Evolutionary conservation across 2,797 vertebrate genomes (phyloP), one percentile per base, ranked within the genome.

Genomic region (Karalla daura): DNA sequence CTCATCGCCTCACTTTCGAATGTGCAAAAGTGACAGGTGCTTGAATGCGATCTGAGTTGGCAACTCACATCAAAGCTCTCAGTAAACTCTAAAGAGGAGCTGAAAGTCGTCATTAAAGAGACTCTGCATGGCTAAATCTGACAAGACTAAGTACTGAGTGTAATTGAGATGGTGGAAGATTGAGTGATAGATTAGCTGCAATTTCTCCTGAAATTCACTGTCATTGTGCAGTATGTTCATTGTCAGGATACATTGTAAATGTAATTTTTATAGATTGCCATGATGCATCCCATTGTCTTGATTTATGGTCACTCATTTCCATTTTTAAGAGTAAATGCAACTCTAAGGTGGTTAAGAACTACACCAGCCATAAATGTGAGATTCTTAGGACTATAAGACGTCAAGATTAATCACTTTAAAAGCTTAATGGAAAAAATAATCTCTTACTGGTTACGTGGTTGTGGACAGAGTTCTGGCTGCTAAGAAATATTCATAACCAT

Each of bases 61-160:
- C 87, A 92, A 86, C 79, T 78, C 87, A 81, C 85, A 88, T 89
- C 86, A 89, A 88, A 88, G 88, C 85, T 85, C 76, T 83, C 66
- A 67, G 76, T 80, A 84, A 84, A 88, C 91, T 87, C 76, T 80
- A 74, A 86, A 87, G 76, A 90, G 78, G 68, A 83, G 55, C 85
- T 87, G 74, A 77, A 87, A 81, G 87, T 91, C 78, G 59, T 81
- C 87, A 90, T 92, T 91, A 91, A 91, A 90, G 84, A 84, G 76
- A 79, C 81, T 83, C 75, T 81, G 76, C 80, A 75, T 81, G 85
- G 84, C 63, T 84, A 85, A 85, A 82, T 89, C 80, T 89, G 88
- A 90, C 85, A 89, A 86, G 81, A 85, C 74, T 78, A 80, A 89
- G 76, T 63, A 75, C 75, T 76, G 72, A 79, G 70, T 73, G 74